Conservation (phyloP, 2,888 invertebrate genomes). For the Pseudanteris insignis region DNA sequence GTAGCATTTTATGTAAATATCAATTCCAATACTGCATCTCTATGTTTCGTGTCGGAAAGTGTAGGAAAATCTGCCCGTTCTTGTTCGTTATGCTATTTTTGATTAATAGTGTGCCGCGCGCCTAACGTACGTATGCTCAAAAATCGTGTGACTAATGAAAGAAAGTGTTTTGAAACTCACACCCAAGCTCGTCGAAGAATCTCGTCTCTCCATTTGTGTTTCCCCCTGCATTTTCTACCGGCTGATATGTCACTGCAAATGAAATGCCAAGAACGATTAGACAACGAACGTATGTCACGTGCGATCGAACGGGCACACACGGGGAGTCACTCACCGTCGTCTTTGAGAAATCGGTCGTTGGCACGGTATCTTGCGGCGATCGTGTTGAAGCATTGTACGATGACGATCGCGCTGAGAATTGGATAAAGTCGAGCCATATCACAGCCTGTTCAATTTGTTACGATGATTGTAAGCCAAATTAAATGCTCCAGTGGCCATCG, state of each 20-base stretch:
- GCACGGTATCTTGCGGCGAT: conserved; percentile 21
- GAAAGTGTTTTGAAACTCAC: conserved; percentile 54
- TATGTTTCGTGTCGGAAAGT: conserved; percentile 14
- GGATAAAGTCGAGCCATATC: conserved; percentile 28
- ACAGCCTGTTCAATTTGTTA: conserved; percentile 32
- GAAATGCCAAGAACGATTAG: neutral
- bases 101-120: neutral
- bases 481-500: conserved; percentile 23
- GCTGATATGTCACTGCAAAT: conserved; percentile 17
- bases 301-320: no score
- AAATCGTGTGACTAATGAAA: conserved; percentile 11
- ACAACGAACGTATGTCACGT: no score
- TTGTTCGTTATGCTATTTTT: conserved; percentile 22
- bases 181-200: conserved; percentile 63
- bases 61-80: conserved; percentile 12
- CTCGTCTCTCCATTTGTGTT: conserved; percentile 51
- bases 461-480: conserved; percentile 17
- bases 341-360: conserved; percentile 31
- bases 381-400: conserved; percentile 10
- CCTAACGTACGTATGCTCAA: conserved; percentile 1
- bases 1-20: conserved; percentile 17
- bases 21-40: conserved; percentile 3
- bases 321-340: conserved; percentile 13
- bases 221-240: conserved; percentile 48
- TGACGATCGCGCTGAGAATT: conserved; percentile 12